Conservation (phyloP, 2,113 vertebrate genomes). For the Ceyx melanurus region DNA sequence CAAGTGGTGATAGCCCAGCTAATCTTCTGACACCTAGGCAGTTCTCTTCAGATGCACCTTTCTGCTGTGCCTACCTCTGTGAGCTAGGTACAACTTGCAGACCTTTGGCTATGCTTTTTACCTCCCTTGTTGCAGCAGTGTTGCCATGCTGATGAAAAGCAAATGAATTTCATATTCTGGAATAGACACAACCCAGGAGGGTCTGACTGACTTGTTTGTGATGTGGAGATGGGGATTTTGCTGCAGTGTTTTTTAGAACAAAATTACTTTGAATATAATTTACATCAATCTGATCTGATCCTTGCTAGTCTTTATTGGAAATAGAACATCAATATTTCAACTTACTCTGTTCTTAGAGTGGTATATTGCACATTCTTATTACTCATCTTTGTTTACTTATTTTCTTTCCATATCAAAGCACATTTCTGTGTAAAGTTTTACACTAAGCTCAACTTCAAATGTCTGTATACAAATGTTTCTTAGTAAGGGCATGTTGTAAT, state of each 20-base stretch:
- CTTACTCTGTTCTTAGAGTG: not conserved
- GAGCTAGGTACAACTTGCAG: not conserved
- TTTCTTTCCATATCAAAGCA: not conserved
- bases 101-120: not conserved
- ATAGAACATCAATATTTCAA: not conserved
- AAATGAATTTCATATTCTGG: not conserved
- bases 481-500: not conserved
- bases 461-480: not conserved
- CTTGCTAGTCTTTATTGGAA: slow-evolving; percentile 9
- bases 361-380: not conserved
- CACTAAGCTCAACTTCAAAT: not conserved
- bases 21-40: not conserved
- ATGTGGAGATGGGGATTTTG: not conserved
- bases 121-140: not conserved
- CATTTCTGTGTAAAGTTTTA: not conserved
- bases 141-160: not conserved
- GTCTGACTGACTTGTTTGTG: not conserved
- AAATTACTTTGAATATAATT: not conserved
- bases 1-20: not conserved
- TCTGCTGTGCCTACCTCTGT: not conserved
- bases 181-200: not conserved
- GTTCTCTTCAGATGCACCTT: not conserved
- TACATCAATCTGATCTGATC: not conserved
- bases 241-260: not conserved
- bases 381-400: not conserved